These are phyloP conservation scores for Empis livida DNA, from an alignment of 2,888 invertebrate species.

Conservation along the genomic window DNA sequence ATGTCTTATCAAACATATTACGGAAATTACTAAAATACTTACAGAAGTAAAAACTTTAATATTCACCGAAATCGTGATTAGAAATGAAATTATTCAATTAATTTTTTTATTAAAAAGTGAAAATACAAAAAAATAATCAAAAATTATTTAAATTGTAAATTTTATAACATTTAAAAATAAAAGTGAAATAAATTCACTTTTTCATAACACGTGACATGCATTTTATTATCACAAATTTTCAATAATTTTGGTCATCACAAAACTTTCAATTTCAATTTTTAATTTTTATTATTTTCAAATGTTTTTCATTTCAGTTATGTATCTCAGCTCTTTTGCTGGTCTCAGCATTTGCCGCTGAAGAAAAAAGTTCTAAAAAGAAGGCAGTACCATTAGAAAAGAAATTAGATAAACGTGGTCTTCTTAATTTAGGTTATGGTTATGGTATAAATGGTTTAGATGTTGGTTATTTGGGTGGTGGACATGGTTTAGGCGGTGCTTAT, in stretches of 20 bases:
- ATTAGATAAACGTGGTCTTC: conserved; percentile 68
- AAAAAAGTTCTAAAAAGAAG: conserved; percentile 45
- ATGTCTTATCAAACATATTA: too few species aligned
- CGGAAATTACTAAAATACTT: too few species aligned
- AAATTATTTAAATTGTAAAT: too few species aligned
- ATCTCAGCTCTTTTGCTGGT: conserved; percentile 64
- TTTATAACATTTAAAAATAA: too few species aligned
- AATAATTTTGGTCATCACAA: background rate
- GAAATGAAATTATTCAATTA: too few species aligned
- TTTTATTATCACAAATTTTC: too few species aligned
- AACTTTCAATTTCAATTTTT: background rate
- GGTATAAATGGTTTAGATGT: conserved; percentile 61
- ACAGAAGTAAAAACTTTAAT: too few species aligned
- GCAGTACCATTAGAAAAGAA: conserved; percentile 57
- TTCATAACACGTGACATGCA: too few species aligned
- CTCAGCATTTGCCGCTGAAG: conserved; percentile 52
- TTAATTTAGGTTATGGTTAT: conserved; percentile 69
- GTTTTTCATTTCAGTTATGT: conserved; percentile 46
- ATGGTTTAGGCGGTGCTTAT: conserved; percentile 42
- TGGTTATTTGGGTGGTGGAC: conserved; percentile 54
- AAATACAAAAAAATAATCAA: too few species aligned
- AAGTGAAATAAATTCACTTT: too few species aligned
- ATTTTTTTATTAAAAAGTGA: too few species aligned
- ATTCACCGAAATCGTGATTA: too few species aligned
- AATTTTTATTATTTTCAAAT: conserved; percentile 8